phyloP scores from a whole-genome alignment of 2,888 invertebrate species.

The Stegana nigrithorax region DNA sequence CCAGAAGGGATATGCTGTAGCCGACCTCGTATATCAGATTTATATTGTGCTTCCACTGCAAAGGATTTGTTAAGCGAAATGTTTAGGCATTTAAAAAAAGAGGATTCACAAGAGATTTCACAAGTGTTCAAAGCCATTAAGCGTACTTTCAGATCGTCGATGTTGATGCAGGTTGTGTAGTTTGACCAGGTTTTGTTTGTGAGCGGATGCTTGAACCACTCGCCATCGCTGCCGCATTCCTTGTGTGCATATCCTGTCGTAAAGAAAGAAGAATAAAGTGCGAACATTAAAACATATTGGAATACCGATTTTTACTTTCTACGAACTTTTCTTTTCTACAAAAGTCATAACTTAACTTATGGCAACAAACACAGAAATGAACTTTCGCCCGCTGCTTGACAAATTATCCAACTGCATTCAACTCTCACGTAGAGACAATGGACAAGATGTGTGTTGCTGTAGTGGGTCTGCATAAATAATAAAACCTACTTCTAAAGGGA shows the following conservation, averaged over 20 bases:
- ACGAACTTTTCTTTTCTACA: too few relatives aligned
- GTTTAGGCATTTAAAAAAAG: background rate
- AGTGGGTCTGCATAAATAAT: too few relatives aligned
- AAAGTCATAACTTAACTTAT: too few relatives aligned
- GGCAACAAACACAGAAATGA: too few relatives aligned
- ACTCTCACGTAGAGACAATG: too few relatives aligned
- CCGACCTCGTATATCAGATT: conserved; percentile 86
- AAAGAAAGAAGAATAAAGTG: conserved; percentile 1
- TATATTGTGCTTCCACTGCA: conserved; percentile 79
- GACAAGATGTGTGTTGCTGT: too few relatives aligned
- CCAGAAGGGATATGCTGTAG: conserved; percentile 87
- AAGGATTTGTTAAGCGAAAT: conserved; percentile 2
- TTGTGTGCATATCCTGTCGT: conserved; percentile 82
- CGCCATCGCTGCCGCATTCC: conserved; percentile 81
- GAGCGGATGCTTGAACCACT: conserved; percentile 85
- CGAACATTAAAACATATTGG: background rate
- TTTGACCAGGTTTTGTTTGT: conserved; percentile 87
- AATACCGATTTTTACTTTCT: too few relatives aligned
- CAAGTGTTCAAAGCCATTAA: conserved; percentile 10
- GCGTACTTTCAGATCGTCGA: conserved; percentile 75
- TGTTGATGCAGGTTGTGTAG: conserved; percentile 87
- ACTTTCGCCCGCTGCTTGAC: too few relatives aligned
- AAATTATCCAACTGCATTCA: too few relatives aligned
- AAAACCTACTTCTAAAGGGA: too few relatives aligned
- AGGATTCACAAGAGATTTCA: background rate